Percentiles rank a stretch among this genome's conserved stretches.
phyloP scores from a whole-genome alignment of 2,888 invertebrate species.

The Ophion ellenae region DNA sequence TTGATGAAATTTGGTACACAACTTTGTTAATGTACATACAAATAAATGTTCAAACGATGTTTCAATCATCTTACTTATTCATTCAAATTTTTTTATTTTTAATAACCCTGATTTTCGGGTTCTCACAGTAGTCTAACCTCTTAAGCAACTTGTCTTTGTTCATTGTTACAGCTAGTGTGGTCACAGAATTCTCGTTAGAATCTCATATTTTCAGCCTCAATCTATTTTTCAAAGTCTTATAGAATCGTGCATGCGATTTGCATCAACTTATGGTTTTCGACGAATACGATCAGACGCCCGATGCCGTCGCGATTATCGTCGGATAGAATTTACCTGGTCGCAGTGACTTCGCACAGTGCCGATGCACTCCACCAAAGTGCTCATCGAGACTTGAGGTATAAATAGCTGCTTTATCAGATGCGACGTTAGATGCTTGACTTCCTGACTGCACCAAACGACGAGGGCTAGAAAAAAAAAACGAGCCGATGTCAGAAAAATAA shows the following conservation, averaged over 20 bases:
- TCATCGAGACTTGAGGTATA: conserved; percentile 93
- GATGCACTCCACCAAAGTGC: conserved; percentile 94
- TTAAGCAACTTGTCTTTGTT: neutral
- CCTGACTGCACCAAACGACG: conserved; percentile 95
- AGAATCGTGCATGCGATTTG: neutral
- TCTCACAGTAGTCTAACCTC: no score
- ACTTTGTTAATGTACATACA: no score
- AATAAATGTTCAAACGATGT: no score
- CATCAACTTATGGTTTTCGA: neutral
- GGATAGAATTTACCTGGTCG: conserved; percentile 84
- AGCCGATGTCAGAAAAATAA: neutral
- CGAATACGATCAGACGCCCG: neutral
- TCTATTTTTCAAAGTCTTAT: neutral
- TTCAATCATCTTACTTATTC: no score
- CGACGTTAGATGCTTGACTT: conserved; percentile 91
- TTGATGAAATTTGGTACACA: no score
- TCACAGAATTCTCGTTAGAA: neutral
- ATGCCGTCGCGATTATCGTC: neutral
- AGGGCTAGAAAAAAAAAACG: conserved; percentile 86
- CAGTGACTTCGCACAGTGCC: conserved; percentile 91
- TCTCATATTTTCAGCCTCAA: neutral
- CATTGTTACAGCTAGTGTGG: neutral
- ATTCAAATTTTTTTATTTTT: no score
- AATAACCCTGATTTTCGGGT: no score
- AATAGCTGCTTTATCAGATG: conserved; percentile 95